These are phyloP conservation scores for Leucophenga varia DNA, from an alignment of 1,140 invertebrate genomes.

Conservation along the genomic window DNA sequence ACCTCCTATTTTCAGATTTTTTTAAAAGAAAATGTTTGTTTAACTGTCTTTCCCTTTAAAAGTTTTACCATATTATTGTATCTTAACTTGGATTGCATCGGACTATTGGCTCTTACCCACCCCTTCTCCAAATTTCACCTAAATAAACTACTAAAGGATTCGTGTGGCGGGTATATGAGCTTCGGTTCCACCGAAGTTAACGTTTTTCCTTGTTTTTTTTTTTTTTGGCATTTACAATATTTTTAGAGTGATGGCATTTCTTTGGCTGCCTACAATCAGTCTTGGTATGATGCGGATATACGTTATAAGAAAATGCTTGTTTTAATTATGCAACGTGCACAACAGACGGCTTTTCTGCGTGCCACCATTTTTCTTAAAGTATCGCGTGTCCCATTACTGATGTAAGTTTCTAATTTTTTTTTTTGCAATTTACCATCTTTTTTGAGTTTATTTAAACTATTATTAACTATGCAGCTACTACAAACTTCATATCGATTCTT, in stretches of 20 bases:
- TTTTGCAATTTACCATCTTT: not conserved
- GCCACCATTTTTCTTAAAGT: slow-evolving; percentile 37
- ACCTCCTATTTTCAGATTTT: no score
- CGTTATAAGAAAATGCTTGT: slow-evolving; percentile 34
- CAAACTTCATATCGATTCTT: slow-evolving; percentile 45
- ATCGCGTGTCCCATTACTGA: slow-evolving; percentile 35
- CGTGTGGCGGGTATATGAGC: no score
- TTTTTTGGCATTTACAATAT: not conserved
- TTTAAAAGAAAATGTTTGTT: no score
- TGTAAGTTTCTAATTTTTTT: slow-evolving; percentile 11
- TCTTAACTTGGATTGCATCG: no score
- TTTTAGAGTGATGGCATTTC: slow-evolving; percentile 36
- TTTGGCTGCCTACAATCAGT: slow-evolving; percentile 34
- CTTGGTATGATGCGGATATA: slow-evolving; percentile 35
- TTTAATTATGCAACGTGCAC: slow-evolving; percentile 33
- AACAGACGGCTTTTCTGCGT: slow-evolving; percentile 30
- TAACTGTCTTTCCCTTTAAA: no score
- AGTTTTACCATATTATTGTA: no score
- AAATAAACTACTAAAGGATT: no score
- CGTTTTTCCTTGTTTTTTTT: not conserved
- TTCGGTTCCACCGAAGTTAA: no score
- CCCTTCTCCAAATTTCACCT: no score
- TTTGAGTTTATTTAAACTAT: not conserved
- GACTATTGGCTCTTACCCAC: no score
- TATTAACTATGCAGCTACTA: slow-evolving; percentile 37